Conservation (phyloP, 2,888 invertebrate species). For the Aleiodes alternator region DNA sequence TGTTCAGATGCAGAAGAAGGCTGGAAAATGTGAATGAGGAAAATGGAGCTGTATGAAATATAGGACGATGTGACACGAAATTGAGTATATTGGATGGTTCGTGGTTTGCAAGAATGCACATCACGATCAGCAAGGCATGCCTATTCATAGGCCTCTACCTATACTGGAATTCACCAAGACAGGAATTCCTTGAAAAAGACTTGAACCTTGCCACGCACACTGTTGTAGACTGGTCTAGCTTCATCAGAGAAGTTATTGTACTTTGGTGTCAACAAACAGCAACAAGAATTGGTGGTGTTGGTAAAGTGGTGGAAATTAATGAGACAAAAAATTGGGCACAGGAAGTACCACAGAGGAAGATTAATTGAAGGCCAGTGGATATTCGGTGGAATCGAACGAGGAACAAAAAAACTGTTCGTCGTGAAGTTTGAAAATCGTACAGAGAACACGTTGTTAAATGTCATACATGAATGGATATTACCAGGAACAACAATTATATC, state of each 20-base stretch:
- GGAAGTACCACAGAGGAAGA: constrained; percentile 46
- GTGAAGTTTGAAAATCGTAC: constrained; percentile 41
- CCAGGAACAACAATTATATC: constrained; percentile 14
- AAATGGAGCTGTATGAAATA: no score
- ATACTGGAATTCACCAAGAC: background rate
- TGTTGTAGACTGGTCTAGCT: background rate
- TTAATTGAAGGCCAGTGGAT: constrained; percentile 48
- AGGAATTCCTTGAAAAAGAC: background rate
- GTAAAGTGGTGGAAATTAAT: constrained; percentile 37
- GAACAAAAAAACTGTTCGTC: constrained; percentile 34
- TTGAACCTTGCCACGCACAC: background rate
- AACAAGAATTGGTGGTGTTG: background rate
- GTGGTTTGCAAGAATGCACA: no score
- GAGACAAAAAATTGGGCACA: constrained; percentile 44
- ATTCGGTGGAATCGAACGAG: constrained; percentile 48
- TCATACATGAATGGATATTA: background rate
- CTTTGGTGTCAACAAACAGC: background rate
- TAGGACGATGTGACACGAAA: no score
- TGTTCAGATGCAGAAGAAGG: no score
- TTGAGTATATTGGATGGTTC: no score
- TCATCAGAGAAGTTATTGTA: background rate
- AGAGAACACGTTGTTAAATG: background rate
- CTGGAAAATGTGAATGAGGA: no score
- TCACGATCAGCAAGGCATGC: no score
- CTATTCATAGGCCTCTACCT: background rate